A percentile compares a stretch with the other conserved stretches of the same genome.
Evolutionary conservation across 64 coral and sea anemone genomes (phyloP).

Genomic region (Pocillopora verrucosa): DNA sequence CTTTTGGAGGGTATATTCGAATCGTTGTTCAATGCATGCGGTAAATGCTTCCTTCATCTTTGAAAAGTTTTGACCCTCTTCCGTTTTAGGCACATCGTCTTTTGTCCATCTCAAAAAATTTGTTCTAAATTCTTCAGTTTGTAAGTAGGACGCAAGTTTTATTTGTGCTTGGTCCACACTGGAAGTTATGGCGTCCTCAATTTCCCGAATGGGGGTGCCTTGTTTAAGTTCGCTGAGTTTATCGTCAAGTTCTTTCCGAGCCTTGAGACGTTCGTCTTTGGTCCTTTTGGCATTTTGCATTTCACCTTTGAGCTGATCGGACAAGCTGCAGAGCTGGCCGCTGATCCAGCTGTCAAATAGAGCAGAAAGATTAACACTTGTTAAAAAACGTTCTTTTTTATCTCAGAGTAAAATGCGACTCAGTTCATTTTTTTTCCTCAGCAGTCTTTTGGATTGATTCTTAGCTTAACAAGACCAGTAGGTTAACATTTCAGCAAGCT

Average conservation of each 20-base stretch:
- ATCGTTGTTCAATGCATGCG: constrained; percentile 4
- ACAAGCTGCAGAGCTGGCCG: neutral
- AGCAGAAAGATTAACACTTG: neutral
- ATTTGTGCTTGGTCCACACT: neutral
- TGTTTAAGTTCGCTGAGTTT: neutral
- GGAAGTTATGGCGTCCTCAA: neutral
- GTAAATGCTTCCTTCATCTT: neutral
- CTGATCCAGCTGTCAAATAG: neutral
- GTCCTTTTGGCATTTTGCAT: neutral
- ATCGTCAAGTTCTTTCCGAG: neutral
- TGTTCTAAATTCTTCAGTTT: neutral
- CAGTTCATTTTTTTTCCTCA: no score
- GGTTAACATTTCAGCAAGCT: no score
- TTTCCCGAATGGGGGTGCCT: neutral
- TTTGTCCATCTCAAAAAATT: neutral
- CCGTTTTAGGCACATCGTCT: neutral
- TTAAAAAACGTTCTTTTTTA: neutral
- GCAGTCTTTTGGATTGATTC: no score
- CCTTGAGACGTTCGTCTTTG: neutral
- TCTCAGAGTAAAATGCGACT: no score
- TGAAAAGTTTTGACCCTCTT: neutral
- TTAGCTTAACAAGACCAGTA: no score
- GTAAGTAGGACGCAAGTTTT: neutral
- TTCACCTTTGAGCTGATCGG: neutral
- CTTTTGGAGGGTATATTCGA: neutral